A percentile compares a stretch with the other conserved stretches of the same genome.
Conservation (phyloP, 2,113 vertebrate genomes). For the Trochalopteron elliotii region DNA sequence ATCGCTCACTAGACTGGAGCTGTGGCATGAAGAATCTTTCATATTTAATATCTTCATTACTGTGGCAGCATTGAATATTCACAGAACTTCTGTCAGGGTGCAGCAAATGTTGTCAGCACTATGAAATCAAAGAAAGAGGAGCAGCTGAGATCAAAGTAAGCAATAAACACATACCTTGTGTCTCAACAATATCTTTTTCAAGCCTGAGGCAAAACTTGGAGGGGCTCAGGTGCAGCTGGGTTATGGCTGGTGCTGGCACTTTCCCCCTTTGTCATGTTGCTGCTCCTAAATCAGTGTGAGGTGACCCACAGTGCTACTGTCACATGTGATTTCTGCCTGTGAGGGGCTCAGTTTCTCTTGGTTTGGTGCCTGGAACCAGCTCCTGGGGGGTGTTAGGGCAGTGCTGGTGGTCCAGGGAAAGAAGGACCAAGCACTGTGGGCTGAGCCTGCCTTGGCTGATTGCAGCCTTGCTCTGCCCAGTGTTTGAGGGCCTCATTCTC, state of each 20-base stretch:
- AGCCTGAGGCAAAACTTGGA: neutral
- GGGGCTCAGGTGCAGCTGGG: neutral
- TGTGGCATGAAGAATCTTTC: neutral
- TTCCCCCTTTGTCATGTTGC: rapidly evolving
- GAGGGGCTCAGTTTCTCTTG: neutral
- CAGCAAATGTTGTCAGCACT: neutral
- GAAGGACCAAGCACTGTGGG: neutral
- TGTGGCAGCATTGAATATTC: neutral
- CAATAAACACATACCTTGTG: neutral
- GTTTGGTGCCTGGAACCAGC: neutral
- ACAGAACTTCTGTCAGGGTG: neutral
- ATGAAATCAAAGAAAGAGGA: constrained; percentile 34
- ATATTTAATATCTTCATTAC: constrained; percentile 18
- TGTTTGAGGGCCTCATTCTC: neutral
- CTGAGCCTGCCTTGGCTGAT: neutral
- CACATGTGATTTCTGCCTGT: neutral
- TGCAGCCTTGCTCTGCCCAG: neutral
- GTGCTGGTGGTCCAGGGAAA: neutral
- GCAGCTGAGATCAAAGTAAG: constrained; percentile 44
- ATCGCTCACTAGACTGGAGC: neutral
- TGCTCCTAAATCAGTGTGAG: neutral
- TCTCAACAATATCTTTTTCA: neutral
- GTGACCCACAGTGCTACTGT: neutral
- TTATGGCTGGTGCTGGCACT: neutral
- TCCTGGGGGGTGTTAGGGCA: neutral